Evolutionary conservation across 1,140 invertebrate species (phyloP), one percentile per base, ranked within the genome.

Genomic region (Phortica variegata): DNA sequence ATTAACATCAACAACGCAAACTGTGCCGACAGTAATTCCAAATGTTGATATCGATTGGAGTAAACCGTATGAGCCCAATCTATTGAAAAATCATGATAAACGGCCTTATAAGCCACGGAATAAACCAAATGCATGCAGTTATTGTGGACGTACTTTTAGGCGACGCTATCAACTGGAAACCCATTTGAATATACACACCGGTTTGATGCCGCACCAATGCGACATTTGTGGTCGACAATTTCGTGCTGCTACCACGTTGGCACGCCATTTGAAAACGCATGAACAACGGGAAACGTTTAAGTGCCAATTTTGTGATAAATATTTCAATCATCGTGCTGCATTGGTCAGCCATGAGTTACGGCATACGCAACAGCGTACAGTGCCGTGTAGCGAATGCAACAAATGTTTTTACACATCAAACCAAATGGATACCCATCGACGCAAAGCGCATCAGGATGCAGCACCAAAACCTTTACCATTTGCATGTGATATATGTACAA

Each of bases 131-230:
- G 32, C 15, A 2, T 60, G 58, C 21, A 23, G 12, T 8, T 60
- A 58, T 52, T 60, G 58, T 47, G 56, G 56, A 10, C 52, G 52
- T 16, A 58, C 36, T 0, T 60, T 60, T 49, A 42, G 52, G 9
- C 46, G 58, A 2, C 58, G 56, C 2, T 41, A 52, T 41, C 36
- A 54, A 21, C 44, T 58, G 0, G 56, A 60, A n/a, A 77, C 78
- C 0, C 82, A 84, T 52, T 76, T 81, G 12, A 77, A 81, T 40
- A 82, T 82, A n/a, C 82, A 84, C 57, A 82, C 80, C 0, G 82
- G 81, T 8, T 79, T 81, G 51, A 85, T 81, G 76, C 84, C 79
- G 38, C 83, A 78, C 60, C 83, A 79, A 53, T 83, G 82, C 55
- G 77, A 82, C 37, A 72, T 80, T 23, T 84, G 83, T 56, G 81